A percentile compares a stretch with the other conserved stretches of the same genome.
Evolutionary conservation across 2,113 vertebrate genomes (phyloP).

Genomic region (Daphoenositta chrysoptera): DNA sequence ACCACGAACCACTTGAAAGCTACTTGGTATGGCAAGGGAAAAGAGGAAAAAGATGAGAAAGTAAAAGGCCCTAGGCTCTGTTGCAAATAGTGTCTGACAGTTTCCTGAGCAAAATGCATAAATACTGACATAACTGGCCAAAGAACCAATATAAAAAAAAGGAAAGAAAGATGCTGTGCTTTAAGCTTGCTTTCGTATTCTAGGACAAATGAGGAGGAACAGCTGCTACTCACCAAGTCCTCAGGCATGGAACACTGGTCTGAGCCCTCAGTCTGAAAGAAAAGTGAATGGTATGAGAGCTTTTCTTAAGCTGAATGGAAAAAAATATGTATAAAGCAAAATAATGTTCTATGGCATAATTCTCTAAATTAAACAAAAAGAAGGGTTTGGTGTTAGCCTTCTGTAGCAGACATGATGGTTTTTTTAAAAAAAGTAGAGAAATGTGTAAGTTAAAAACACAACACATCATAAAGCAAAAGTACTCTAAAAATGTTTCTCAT

Average conservation of each 20-base stretch:
- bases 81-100: not conserved
- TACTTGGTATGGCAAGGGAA: not conserved
- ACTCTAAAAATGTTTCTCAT: not conserved
- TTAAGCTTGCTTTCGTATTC: not conserved
- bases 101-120: not conserved
- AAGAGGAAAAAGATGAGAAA: not conserved
- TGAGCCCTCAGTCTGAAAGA: slow-evolving; percentile 82
- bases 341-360: not conserved
- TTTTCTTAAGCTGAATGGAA: not conserved
- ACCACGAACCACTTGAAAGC: not conserved
- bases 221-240: slow-evolving; percentile 83
- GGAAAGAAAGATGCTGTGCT: not conserved
- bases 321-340: not conserved
- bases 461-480: not conserved
- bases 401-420: not conserved
- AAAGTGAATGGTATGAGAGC: not conserved
- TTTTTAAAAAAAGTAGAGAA: not conserved
- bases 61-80: not conserved
- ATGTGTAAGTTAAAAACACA: not conserved
- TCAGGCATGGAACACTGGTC: slow-evolving; percentile 94
- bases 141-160: not conserved
- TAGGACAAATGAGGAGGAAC: not conserved
- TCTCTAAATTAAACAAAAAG: not conserved
- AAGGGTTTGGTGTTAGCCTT: not conserved
- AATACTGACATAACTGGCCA: not conserved